Conservation (phyloP, 92 coral and sea anemone genomes). For the Paragorgia papillata region DNA sequence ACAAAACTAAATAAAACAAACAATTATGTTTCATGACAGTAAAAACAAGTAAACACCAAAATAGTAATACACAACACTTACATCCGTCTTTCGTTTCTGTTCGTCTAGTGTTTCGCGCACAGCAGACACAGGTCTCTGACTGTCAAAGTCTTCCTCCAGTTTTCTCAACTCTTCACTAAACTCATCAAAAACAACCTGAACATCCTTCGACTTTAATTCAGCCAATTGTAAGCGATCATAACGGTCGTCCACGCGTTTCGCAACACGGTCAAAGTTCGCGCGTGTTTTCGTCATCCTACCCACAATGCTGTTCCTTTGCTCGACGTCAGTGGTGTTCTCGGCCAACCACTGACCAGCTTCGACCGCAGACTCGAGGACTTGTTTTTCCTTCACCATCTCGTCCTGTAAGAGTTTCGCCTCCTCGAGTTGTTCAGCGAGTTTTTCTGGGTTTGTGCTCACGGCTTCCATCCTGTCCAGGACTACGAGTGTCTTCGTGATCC, state of each 20-base stretch:
- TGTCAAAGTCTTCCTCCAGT: slow-evolving; percentile 90
- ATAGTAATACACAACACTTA: too few species aligned
- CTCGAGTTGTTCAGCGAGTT: slow-evolving; percentile 76
- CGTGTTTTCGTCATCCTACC: slow-evolving; percentile 73
- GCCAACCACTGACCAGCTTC: slow-evolving; percentile 91
- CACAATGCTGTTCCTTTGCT: slow-evolving; percentile 73
- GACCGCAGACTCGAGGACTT: slow-evolving; percentile 75
- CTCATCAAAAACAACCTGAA: slow-evolving; percentile 84
- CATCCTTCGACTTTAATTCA: slow-evolving; percentile 83
- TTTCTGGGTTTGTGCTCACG: slow-evolving; percentile 87
- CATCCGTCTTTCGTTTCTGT: slow-evolving; percentile 91
- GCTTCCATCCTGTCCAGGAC: slow-evolving; percentile 72
- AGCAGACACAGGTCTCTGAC: slow-evolving; percentile 93
- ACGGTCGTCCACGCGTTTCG: slow-evolving; percentile 80
- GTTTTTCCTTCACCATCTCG: slow-evolving; percentile 65
- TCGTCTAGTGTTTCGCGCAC: slow-evolving; percentile 87
- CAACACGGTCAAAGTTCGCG: slow-evolving; percentile 81
- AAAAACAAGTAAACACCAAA: too few species aligned
- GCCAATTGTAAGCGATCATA: slow-evolving; percentile 80
- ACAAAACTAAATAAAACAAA: too few species aligned
- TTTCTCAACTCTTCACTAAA: slow-evolving; percentile 82
- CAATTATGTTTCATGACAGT: too few species aligned
- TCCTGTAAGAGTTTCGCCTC: slow-evolving; percentile 79
- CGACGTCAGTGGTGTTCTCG: slow-evolving; percentile 81
- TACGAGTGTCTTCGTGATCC: slow-evolving; percentile 73